Percentiles rank a stretch among this genome's conserved stretches.
These are phyloP conservation scores for Drosophila nr. medialis DNA, from an alignment of 2,888 invertebrate species.

Conservation along the genomic window DNA sequence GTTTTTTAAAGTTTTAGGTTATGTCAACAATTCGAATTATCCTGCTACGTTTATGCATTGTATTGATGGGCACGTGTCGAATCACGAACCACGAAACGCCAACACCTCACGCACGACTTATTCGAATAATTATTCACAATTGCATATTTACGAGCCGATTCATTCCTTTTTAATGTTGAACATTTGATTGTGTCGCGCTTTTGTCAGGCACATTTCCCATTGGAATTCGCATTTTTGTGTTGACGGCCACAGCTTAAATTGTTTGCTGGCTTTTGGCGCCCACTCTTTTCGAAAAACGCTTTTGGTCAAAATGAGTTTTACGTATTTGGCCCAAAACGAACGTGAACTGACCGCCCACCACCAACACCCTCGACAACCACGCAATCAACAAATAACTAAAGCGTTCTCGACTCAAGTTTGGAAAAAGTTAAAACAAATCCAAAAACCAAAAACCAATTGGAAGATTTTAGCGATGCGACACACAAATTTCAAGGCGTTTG, in stretches of 20 bases:
- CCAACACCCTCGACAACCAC: constrained; percentile 33
- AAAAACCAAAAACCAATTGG: constrained; percentile 39
- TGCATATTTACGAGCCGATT: not conserved
- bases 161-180: not conserved
- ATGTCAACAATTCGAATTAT: not conserved
- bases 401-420: constrained; percentile 51
- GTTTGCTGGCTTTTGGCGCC: constrained; percentile 43
- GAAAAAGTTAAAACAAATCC: constrained; percentile 21
- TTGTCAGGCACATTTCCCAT: constrained; percentile 9
- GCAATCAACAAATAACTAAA: constrained; percentile 36
- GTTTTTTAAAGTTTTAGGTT: constrained; percentile 12
- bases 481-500: constrained; percentile 57
- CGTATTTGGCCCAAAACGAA: constrained; percentile 56
- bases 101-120: not conserved
- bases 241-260: constrained; percentile 15
- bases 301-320: constrained; percentile 77
- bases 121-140: not conserved
- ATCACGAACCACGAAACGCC: not conserved
- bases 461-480: constrained; percentile 65
- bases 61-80: not conserved
- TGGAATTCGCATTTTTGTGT: constrained; percentile 13
- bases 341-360: constrained; percentile 47
- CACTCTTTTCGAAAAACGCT: constrained; percentile 52
- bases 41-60: not conserved
- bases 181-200: not conserved